Conservation (phyloP, 2,888 invertebrate genomes). For the Scaptomyza parva region DNA sequence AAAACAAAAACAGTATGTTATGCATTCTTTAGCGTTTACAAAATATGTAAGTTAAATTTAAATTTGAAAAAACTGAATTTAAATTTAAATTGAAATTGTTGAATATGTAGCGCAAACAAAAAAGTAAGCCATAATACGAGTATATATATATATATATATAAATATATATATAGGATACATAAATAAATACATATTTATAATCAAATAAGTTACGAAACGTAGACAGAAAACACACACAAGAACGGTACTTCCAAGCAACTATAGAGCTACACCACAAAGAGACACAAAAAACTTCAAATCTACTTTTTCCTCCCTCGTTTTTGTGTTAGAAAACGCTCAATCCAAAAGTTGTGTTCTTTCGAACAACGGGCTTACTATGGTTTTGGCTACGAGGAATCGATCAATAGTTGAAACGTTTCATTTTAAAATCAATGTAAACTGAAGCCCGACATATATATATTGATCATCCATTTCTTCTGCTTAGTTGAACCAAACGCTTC, state of each 20-base stretch:
- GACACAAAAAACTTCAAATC: constrained; percentile 19
- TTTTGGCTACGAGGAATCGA: constrained; percentile 3
- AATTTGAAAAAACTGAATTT: constrained; percentile 54
- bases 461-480: constrained; percentile 22
- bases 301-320: constrained; percentile 23
- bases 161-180: constrained; percentile 26
- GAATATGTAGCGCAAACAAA: constrained; percentile 68
- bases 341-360: not conserved
- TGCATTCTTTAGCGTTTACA: constrained; percentile 68
- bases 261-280: constrained; percentile 65
- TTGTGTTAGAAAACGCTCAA: constrained; percentile 5
- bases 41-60: constrained; percentile 66
- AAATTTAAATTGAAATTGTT: constrained; percentile 69
- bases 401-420: constrained; percentile 3
- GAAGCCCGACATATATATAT: constrained; percentile 15
- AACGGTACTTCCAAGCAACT: constrained; percentile 78
- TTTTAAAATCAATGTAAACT: constrained; percentile 1
- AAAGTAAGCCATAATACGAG: constrained; percentile 32
- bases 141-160: constrained; percentile 34
- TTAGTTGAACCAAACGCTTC: constrained; percentile 60
- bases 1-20: constrained; percentile 55
- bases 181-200: constrained; percentile 55
- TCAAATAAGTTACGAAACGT: constrained; percentile 65
- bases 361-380: not conserved
- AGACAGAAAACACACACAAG: constrained; percentile 38